Conservation (phyloP, 2,113 vertebrate species). For the Paratilapia polleni region DNA sequence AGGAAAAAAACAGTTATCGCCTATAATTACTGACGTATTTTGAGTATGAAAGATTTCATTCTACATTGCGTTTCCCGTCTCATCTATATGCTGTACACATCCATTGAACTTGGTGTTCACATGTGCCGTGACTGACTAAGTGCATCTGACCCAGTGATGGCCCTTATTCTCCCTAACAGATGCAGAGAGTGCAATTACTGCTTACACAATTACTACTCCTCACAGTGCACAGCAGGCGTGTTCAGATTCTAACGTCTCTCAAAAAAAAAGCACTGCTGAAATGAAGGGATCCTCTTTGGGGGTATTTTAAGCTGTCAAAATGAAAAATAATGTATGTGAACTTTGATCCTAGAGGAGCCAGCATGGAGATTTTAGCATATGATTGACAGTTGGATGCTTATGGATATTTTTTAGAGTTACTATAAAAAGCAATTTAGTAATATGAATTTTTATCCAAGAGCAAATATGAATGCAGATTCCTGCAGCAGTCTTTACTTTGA, state of each 20-base stretch:
- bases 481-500: neutral
- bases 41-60: neutral
- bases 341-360: neutral
- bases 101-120: neutral
- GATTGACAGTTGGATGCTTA: neutral
- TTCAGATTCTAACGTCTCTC: slow-evolving; percentile 23
- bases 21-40: neutral
- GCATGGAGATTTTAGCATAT: neutral
- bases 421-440: neutral
- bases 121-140: slow-evolving; percentile 9
- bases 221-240: slow-evolving; percentile 29
- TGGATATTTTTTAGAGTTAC: neutral
- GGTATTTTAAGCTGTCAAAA: slow-evolving; percentile 4
- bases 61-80: neutral
- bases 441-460: slow-evolving; percentile 11
- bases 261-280: neutral
- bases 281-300: slow-evolving; percentile 6
- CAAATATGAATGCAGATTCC: neutral
- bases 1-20: neutral
- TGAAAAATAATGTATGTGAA: neutral
- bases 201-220: slow-evolving; percentile 54
- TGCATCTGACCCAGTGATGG: slow-evolving; percentile 39
- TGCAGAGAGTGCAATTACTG: slow-evolving; percentile 60
- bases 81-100: neutral
- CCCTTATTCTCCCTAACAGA: slow-evolving; percentile 55